Percentiles rank a stretch among this genome's conserved stretches.
Conservation (phyloP, 2,797 vertebrate genomes). For the Catostomus latipinnis region DNA sequence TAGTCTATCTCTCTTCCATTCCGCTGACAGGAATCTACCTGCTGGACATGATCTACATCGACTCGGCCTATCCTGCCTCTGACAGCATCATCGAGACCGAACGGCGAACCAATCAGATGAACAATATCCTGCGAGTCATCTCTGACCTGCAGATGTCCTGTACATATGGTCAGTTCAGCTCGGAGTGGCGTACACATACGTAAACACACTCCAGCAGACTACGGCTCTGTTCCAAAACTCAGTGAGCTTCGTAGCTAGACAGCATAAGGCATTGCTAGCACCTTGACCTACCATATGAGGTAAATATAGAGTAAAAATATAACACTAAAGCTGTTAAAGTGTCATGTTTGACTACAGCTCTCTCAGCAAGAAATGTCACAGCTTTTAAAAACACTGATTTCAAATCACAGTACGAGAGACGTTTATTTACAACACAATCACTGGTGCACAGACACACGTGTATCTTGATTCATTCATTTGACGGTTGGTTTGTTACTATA, state of each 20-base stretch:
- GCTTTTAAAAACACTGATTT: too few relatives aligned
- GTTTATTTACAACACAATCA: too few relatives aligned
- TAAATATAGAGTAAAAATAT: too few relatives aligned
- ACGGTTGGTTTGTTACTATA: background rate
- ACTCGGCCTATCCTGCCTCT: constrained; percentile 95
- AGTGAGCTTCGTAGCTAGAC: background rate
- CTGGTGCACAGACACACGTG: too few relatives aligned
- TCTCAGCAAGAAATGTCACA: too few relatives aligned
- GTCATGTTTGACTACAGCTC: too few relatives aligned
- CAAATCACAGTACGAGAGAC: too few relatives aligned
- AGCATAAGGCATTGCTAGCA: too few relatives aligned
- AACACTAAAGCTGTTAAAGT: too few relatives aligned
- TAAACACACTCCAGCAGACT: too few relatives aligned
- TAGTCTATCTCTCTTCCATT: background rate
- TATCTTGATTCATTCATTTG: background rate
- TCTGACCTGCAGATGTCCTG: constrained; percentile 95
- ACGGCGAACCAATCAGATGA: constrained; percentile 97
- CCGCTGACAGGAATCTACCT: constrained; percentile 88
- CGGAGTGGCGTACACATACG: background rate
- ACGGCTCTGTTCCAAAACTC: background rate
- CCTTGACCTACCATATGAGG: too few relatives aligned
- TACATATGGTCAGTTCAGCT: constrained; percentile 82
- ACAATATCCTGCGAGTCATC: constrained; percentile 94
- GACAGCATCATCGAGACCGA: constrained; percentile 97
- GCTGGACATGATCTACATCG: constrained; percentile 96